These are phyloP conservation scores for Netelia inedita DNA, from an alignment of 2,888 invertebrate genomes.

Conservation along the genomic window DNA sequence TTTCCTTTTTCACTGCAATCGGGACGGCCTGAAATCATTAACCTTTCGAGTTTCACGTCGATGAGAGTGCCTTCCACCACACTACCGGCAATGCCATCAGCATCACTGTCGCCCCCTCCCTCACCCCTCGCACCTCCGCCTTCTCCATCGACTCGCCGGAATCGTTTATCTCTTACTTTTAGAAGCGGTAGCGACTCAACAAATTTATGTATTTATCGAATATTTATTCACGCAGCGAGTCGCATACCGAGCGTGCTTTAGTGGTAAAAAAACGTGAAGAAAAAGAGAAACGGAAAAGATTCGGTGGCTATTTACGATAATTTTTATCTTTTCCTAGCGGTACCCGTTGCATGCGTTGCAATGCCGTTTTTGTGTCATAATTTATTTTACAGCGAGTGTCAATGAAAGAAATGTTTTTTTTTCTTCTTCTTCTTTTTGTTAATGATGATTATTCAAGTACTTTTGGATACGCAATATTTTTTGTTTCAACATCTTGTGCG, in stretches of 20 bases:
- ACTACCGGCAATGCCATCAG: conserved; percentile 57
- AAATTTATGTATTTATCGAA: conserved; percentile 28
- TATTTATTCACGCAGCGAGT: conserved; percentile 5
- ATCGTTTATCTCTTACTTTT: conserved; percentile 56
- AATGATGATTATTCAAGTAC: no score
- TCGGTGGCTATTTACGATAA: no score
- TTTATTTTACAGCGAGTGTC: no score
- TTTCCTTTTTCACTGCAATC: conserved; percentile 60
- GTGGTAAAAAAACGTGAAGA: not conserved
- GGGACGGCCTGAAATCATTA: conserved; percentile 76
- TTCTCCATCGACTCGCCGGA: conserved; percentile 40
- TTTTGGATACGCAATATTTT: no score
- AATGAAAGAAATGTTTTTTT: no score
- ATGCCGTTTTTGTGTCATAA: no score
- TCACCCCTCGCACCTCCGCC: conserved; percentile 4
- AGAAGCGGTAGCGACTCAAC: conserved; percentile 33
- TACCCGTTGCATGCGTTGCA: no score
- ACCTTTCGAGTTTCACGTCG: conserved; percentile 74
- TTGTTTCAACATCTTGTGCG: no score
- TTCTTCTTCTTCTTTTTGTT: no score
- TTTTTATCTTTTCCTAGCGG: no score
- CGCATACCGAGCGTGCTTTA: not conserved
- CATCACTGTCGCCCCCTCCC: conserved; percentile 37
- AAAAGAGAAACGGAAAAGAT: not conserved
- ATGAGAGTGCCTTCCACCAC: conserved; percentile 67